These are phyloP conservation scores for Limosa lapponica DNA, from an alignment of 2,797 vertebrate species.

Conservation along the genomic window DNA sequence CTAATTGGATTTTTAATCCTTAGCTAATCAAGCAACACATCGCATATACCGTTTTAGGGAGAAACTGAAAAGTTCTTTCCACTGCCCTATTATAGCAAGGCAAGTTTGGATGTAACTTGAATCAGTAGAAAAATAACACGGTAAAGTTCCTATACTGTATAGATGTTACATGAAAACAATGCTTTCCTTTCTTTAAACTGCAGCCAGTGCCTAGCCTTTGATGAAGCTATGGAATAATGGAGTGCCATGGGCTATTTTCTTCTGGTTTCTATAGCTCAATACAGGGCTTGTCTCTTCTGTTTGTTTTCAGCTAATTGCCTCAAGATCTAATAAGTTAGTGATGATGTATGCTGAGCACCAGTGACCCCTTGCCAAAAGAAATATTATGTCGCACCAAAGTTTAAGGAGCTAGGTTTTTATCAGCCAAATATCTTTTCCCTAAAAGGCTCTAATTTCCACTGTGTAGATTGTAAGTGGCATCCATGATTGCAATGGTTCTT, in stretches of 20 bases:
- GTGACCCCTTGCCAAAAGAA: conserved; percentile 92
- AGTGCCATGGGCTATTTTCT: conserved; percentile 91
- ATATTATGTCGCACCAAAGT: conserved; percentile 87
- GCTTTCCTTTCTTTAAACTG: conserved; percentile 89
- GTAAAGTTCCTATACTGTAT: conserved; percentile 85
- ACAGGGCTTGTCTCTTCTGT: conserved; percentile 94
- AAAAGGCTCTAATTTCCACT: conserved; percentile 81
- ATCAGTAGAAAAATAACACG: conserved; percentile 88
- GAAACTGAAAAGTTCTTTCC: conserved; percentile 91
- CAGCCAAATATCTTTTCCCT: conserved; percentile 77
- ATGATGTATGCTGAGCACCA: conserved; percentile 91
- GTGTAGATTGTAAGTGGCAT: conserved; percentile 72
- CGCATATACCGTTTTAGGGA: conserved; percentile 83
- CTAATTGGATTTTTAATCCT: conserved; percentile 90
- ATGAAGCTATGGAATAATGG: conserved; percentile 89
- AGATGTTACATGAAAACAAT: conserved; percentile 91
- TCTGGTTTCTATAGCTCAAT: conserved; percentile 81
- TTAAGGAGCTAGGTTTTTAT: conserved; percentile 78
- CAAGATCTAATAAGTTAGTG: conserved; percentile 99
- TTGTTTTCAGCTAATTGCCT: conserved; percentile 99
- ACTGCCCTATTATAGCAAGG: conserved; percentile 80
- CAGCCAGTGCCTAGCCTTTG: conserved; percentile 87
- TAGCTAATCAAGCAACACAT: conserved; percentile 85
- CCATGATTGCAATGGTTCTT: background rate
- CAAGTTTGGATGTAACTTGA: conserved; percentile 89